Evolutionary conservation across 2,888 invertebrate species (phyloP), one percentile per base, ranked within the genome.

Genomic region (Prenolepis imparis): DNA sequence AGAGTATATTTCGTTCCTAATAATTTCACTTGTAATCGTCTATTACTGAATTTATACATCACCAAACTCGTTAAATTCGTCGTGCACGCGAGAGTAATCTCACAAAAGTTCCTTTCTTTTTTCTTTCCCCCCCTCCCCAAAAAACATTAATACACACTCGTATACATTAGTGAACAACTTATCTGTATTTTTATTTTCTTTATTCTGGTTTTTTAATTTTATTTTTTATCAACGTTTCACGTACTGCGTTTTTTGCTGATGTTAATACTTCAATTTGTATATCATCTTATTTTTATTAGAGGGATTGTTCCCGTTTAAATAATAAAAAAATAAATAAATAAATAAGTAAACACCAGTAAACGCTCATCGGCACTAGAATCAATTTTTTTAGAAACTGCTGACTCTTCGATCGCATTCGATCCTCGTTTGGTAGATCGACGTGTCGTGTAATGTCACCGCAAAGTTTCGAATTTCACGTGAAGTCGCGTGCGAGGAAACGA

Each of bases 401-500:
- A 36, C 2, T 8, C 18, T 64, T 44, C 32, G 44, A 24, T 57
- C 48, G 66, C 36, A 39, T n/a, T 70, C 78, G 44, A 78, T 57
- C 75, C 12, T 18, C 8, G n/a, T 28, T 21, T 57, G 41, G 41
- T 72, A 36, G 44, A 80, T 59, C 59, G 52, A 28, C 28, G 8
- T 21, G 39, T 59, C 21, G 24, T 24, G 68, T 55, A 55, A 67
- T 77, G 70, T 78, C 70, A 78, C 57, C 73, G 36, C 73, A 18
- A 44, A 72, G 44, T 75, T 88, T 89, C 32, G 78, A 82, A 82
- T 85, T 73, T 82, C 83, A 44, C 84, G 89, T 86, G 82, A 88
- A 89, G 89, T 88, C 89, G 88, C 89, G 87, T 87, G 89, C 87
- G 84, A 39, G 57, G 32, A 41, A 41, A n/a, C 3, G 21, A 24